Evolutionary conservation across 1,140 invertebrate species (phyloP).

Genomic region (Ptiloglossa arizonensis): DNA sequence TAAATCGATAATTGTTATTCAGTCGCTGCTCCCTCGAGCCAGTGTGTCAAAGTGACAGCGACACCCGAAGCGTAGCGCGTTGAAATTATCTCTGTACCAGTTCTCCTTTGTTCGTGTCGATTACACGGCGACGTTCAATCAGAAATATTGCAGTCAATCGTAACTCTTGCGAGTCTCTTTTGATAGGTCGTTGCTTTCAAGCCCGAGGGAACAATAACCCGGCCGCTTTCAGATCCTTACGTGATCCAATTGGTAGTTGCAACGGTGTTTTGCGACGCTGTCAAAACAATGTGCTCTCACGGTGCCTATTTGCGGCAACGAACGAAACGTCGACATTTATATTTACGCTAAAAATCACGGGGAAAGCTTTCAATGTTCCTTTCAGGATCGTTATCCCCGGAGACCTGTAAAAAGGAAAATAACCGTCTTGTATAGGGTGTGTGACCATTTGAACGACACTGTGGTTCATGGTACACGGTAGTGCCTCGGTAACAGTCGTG

Average conservation of each 20-base stretch:
- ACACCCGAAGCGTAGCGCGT: not conserved
- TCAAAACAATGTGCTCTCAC: conserved; percentile 32
- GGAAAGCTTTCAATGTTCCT: not conserved
- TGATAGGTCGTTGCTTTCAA: conserved; percentile 19
- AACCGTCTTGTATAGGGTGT: not conserved
- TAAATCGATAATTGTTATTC: conserved; percentile 24
- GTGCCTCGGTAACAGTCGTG: no score
- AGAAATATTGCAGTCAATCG: conserved; percentile 44
- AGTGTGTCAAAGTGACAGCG: not conserved
- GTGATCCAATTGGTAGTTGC: conserved; percentile 33
- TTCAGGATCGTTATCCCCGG: not conserved
- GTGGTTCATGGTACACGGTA: no score
- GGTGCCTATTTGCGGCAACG: not conserved
- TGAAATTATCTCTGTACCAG: conserved; percentile 13
- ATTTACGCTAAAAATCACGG: not conserved
- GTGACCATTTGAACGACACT: no score
- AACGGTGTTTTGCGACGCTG: conserved; percentile 15
- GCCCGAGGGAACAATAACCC: conserved; percentile 33
- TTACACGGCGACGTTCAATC: conserved; percentile 29
- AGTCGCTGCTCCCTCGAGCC: not conserved
- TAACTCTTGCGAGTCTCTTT: not conserved
- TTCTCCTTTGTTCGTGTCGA: conserved; percentile 16
- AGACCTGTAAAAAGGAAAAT: not conserved
- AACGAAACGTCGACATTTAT: conserved; percentile 8
- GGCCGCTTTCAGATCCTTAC: conserved; percentile 40